Conservation (phyloP, 2,888 invertebrate species). For the Nephrotoma guestfalica region DNA sequence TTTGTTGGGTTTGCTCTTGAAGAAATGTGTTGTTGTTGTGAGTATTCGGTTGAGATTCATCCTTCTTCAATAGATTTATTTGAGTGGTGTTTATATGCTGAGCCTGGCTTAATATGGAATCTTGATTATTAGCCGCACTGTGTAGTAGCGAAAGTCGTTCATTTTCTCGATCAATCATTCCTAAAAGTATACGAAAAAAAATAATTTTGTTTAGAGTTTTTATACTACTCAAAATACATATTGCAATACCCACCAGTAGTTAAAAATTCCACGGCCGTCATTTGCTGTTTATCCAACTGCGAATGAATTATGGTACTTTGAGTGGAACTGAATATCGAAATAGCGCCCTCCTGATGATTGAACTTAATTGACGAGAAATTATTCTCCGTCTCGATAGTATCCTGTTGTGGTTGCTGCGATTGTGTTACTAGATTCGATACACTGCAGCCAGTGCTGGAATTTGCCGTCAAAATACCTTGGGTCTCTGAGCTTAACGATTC, state of each 20-base stretch:
- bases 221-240: not conserved
- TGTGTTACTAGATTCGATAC: not conserved
- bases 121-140: not conserved
- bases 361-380: conserved; percentile 1
- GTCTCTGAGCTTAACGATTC: conserved; percentile 26
- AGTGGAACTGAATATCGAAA: not conserved
- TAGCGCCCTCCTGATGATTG: not conserved
- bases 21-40: not conserved
- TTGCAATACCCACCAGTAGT: not conserved
- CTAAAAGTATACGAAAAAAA: not conserved
- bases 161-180: conserved; percentile 4
- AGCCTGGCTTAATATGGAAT: not conserved
- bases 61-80: not conserved
- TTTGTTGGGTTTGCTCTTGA: conserved; percentile 19
- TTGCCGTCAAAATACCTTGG: conserved; percentile 9
- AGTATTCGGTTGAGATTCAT: not conserved
- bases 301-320: not conserved
- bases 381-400: not conserved
- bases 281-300: not conserved
- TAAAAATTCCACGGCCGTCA: not conserved
- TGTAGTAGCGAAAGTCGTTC: not conserved
- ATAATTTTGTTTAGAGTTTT: not conserved
- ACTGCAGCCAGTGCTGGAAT: conserved; percentile 6
- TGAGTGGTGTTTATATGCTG: not conserved
- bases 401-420: not conserved